phyloP scores from a whole-genome alignment of 2,888 invertebrate genomes.

The Lepetodrilus schrolli region DNA sequence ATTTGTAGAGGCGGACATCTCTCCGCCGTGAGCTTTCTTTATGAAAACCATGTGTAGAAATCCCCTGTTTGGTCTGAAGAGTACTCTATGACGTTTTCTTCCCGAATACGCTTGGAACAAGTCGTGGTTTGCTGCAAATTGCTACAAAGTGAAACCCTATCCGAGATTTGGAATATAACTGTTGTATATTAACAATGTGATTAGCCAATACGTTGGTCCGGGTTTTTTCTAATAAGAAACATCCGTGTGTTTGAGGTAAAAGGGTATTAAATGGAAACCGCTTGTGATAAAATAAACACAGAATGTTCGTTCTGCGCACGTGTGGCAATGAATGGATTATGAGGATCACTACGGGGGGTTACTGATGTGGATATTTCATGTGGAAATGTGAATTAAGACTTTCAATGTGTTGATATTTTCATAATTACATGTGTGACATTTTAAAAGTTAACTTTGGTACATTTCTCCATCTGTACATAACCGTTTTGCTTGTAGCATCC shows the following conservation, averaged over 20 bases:
- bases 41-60: slow-evolving; percentile 28
- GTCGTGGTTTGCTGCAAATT: not conserved
- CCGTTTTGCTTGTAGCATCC: too few species aligned
- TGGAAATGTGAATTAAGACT: not conserved
- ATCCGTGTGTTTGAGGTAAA: not conserved
- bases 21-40: not conserved
- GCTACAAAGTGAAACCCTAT: slow-evolving; percentile 1
- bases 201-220: slow-evolving; percentile 6
- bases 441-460: not conserved
- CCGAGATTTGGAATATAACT: not conserved
- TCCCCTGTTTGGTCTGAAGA: slow-evolving; percentile 1
- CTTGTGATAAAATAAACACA: slow-evolving; percentile 15
- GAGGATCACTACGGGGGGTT: not conserved
- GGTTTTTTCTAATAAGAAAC: not conserved
- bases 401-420: not conserved
- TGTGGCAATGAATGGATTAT: not conserved
- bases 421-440: not conserved
- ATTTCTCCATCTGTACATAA: too few species aligned
- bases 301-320: not conserved
- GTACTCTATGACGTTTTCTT: not conserved
- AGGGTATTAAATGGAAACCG: not conserved
- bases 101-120: not conserved
- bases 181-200: not conserved
- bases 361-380: not conserved
- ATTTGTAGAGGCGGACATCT: slow-evolving; percentile 14